Conservation (phyloP, 1,140 invertebrate genomes). For the Diabrotica virgifera region DNA sequence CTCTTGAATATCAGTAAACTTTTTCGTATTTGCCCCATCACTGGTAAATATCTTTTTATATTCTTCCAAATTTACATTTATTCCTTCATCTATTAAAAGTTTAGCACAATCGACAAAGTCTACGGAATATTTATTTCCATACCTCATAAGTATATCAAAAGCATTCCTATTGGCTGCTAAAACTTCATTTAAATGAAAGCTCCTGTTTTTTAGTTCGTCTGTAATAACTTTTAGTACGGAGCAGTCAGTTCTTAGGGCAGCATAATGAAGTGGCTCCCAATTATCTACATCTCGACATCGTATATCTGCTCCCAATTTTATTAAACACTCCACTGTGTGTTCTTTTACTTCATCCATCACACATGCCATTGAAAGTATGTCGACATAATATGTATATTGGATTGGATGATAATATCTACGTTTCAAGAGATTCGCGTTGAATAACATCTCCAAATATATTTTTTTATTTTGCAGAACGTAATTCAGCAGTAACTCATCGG, state of each 20-base stretch:
- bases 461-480: conserved; percentile 29
- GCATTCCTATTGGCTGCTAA: too few species aligned
- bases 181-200: neutral
- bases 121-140: too few species aligned
- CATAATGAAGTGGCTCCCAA: conserved; percentile 57
- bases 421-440: conserved; percentile 21
- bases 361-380: conserved; percentile 37
- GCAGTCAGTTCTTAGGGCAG: conserved; percentile 56
- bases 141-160: too few species aligned
- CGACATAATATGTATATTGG: conserved; percentile 17
- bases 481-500: conserved; percentile 33
- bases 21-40: too few species aligned
- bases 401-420: conserved; percentile 24
- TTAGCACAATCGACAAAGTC: too few species aligned
- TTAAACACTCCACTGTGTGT: conserved; percentile 32
- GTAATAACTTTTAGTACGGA: conserved; percentile 53
- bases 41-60: too few species aligned
- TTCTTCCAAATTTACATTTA: too few species aligned
- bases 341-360: conserved; percentile 25
- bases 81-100: too few species aligned
- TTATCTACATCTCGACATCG: conserved; percentile 18
- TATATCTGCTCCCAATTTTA: conserved; percentile 33
- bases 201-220: conserved; percentile 42
- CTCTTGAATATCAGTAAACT: too few species aligned
- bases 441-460: conserved; percentile 26